Evolutionary conservation across 2,888 invertebrate genomes (phyloP).

Genomic region (Drosophila kokeensis): DNA sequence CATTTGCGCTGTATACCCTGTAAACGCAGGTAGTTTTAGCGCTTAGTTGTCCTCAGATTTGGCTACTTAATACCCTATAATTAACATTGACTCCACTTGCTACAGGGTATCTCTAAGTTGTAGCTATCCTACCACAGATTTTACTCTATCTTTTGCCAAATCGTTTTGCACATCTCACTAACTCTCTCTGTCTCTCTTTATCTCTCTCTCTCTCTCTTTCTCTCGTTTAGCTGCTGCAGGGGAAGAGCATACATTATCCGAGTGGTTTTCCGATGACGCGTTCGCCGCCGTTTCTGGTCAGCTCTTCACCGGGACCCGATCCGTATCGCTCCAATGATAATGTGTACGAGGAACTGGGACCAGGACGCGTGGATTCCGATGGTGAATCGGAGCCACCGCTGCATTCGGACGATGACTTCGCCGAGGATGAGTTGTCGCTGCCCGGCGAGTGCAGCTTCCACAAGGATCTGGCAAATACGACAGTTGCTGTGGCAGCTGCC

Average conservation of each 20-base stretch:
- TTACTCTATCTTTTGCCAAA: background rate
- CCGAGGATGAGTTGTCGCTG: slow-evolving; percentile 91
- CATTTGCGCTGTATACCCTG: background rate
- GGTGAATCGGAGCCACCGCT: slow-evolving; percentile 88
- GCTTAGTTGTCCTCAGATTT: no score
- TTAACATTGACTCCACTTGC: background rate
- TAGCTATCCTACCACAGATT: background rate
- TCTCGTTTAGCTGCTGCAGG: slow-evolving; percentile 73
- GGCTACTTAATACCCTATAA: background rate
- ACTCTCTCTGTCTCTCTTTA: slow-evolving; percentile 9
- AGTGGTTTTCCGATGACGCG: slow-evolving; percentile 88
- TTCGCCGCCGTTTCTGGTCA: slow-evolving; percentile 89
- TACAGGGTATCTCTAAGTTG: background rate
- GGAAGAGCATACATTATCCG: slow-evolving; percentile 86
- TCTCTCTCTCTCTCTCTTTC: slow-evolving; percentile 3
- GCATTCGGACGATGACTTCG: slow-evolving; percentile 93
- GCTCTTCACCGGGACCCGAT: slow-evolving; percentile 89
- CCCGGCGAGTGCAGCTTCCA: slow-evolving; percentile 85
- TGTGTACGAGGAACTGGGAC: slow-evolving; percentile 92
- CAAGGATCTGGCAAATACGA: slow-evolving; percentile 65
- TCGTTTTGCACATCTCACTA: slow-evolving; percentile 8
- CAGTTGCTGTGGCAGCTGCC: slow-evolving; percentile 20
- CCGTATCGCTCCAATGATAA: slow-evolving; percentile 89
- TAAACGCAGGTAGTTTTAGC: no score
- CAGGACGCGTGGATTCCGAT: slow-evolving; percentile 87